Conservation (phyloP, 1,140 invertebrate species). For the Tenebrio molitor region DNA sequence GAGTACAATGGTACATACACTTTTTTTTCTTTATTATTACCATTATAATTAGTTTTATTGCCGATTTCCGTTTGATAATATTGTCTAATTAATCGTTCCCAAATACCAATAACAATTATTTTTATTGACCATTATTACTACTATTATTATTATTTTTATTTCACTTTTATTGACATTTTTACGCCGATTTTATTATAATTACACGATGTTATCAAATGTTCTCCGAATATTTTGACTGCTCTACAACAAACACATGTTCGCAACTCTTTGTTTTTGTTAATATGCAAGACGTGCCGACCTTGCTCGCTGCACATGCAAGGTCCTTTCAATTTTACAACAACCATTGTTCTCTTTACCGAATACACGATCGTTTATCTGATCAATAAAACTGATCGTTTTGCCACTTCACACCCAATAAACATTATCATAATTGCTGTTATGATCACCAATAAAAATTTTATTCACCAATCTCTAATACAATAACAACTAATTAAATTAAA, state of each 20-base stretch:
- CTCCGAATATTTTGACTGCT: conserved; percentile 15
- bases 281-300: conserved; percentile 47
- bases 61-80: conserved; percentile 10
- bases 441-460: conserved; percentile 37
- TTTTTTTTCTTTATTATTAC: conserved; percentile 65
- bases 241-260: conserved; percentile 7
- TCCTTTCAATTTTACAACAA: conserved; percentile 30
- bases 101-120: conserved; percentile 11
- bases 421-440: conserved; percentile 20
- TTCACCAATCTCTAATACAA: too few relatives aligned
- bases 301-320: conserved; percentile 43
- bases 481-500: too few relatives aligned
- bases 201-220: background rate
- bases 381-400: conserved; percentile 1
- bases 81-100: conserved; percentile 17
- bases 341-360: conserved; percentile 30
- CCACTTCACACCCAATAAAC: conserved; percentile 1
- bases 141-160: background rate
- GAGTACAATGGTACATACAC: conserved; percentile 84
- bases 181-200: conserved; percentile 15
- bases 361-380: background rate
- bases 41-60: conserved; percentile 53
- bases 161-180: conserved; percentile 34
- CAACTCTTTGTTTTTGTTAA: conserved; percentile 4
- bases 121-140: conserved; percentile 14